These are phyloP conservation scores for Oryzias javanicus DNA, from an alignment of 2,113 vertebrate genomes.

Conservation along the genomic window DNA sequence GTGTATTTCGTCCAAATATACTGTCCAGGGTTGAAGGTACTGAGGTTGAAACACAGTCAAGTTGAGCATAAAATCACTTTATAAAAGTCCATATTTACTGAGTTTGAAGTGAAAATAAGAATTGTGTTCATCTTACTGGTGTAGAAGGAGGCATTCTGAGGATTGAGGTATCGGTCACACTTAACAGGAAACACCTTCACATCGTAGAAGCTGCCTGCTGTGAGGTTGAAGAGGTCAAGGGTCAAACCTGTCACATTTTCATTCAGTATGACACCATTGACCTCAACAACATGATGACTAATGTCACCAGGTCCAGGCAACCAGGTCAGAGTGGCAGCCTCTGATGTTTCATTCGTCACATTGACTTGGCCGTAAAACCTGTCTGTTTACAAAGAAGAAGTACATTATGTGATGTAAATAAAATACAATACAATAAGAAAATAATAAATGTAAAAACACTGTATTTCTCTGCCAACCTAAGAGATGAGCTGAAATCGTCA, in stretches of 20 bases:
- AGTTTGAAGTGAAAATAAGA: too few relatives aligned
- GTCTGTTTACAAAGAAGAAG: neutral
- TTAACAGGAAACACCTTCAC: constrained; percentile 64
- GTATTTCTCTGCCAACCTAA: too few relatives aligned
- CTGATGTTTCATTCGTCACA: constrained; percentile 1
- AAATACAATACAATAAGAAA: too few relatives aligned
- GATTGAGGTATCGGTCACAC: constrained; percentile 45
- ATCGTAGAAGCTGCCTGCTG: constrained; percentile 21
- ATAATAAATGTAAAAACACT: too few relatives aligned
- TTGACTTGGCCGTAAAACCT: neutral
- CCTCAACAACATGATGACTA: constrained; percentile 31
- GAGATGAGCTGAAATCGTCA: too few relatives aligned
- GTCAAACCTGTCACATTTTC: rapidly evolving
- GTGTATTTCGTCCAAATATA: too few relatives aligned
- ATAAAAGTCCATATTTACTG: too few relatives aligned
- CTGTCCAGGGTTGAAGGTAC: too few relatives aligned
- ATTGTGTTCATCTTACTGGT: too few relatives aligned
- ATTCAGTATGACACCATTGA: rapidly evolving
- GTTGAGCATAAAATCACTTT: too few relatives aligned
- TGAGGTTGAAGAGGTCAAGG: constrained; percentile 15
- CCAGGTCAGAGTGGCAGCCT: constrained; percentile 34
- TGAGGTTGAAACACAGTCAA: too few relatives aligned
- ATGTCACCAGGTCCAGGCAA: constrained; percentile 1
- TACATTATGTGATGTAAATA: too few relatives aligned
- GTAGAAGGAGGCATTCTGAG: constrained; percentile 14